phyloP scores from a whole-genome alignment of 1,140 invertebrate genomes.

The Caenorhabditis remanei region DNA sequence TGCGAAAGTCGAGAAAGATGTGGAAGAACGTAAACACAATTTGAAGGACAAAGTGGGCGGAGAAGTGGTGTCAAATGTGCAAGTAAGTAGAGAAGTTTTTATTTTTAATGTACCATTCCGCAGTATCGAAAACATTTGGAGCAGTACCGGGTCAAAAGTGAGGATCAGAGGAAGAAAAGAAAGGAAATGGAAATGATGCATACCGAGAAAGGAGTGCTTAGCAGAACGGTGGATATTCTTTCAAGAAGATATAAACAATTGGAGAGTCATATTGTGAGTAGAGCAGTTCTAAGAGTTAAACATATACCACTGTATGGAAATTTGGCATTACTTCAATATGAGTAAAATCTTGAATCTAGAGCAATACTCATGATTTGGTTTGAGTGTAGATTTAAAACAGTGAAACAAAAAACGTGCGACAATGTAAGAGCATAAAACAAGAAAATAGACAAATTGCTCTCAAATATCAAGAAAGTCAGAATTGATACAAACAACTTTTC shows the following conservation, averaged over 20 bases:
- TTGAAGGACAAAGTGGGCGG: conserved; percentile 50
- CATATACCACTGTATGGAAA: neutral
- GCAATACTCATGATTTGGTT: too few relatives aligned
- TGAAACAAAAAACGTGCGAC: too few relatives aligned
- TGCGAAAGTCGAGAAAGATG: conserved; percentile 36
- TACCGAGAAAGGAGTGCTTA: neutral
- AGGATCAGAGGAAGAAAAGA: conserved; percentile 17
- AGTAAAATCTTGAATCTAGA: too few relatives aligned
- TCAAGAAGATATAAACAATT: neutral
- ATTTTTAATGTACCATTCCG: neutral
- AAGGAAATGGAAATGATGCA: conserved; percentile 9
- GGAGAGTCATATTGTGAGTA: conserved; percentile 36
- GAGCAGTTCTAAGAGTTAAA: too few relatives aligned
- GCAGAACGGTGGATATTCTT: neutral
- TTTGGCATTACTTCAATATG: neutral
- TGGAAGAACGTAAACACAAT: conserved; percentile 21
- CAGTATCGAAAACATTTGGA: conserved; percentile 53
- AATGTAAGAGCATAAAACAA: too few relatives aligned
- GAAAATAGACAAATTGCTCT: too few relatives aligned
- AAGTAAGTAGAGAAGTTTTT: neutral
- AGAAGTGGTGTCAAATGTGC: conserved; percentile 50
- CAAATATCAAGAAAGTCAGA: too few relatives aligned
- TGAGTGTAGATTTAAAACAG: too few relatives aligned
- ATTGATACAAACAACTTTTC: too few relatives aligned
- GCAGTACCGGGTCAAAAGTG: conserved; percentile 36